Evolutionary conservation across 2,113 vertebrate species (phyloP).

Genomic region (Tapirus terrestris): DNA sequence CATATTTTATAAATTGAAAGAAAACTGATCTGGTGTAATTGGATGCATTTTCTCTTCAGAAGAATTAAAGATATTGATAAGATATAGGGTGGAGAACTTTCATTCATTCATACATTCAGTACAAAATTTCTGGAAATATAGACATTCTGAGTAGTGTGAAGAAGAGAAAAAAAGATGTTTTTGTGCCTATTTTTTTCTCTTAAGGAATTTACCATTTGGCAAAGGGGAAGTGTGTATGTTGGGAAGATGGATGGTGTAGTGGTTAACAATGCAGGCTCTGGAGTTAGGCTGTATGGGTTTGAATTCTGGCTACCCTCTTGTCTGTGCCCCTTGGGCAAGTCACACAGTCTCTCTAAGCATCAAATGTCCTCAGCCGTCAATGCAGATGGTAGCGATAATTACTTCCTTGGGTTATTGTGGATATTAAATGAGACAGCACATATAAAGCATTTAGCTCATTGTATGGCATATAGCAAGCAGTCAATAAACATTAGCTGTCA

Average conservation of each 20-base stretch:
- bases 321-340: not conserved
- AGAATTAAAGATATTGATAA: not conserved
- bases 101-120: not conserved
- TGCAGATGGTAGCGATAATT: not conserved
- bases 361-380: not conserved
- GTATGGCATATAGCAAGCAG: not conserved
- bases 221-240: not conserved
- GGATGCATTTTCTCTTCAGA: slow-evolving; percentile 27
- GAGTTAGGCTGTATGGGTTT: not conserved
- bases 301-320: not conserved
- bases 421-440: not conserved
- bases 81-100: not conserved
- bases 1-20: slow-evolving; percentile 32
- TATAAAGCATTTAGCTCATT: not conserved
- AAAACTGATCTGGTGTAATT: not conserved
- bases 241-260: not conserved
- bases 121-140: not conserved
- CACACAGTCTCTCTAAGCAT: not conserved
- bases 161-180: not conserved
- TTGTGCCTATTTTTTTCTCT: not conserved
- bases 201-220: not conserved
- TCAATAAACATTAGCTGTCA: not conserved
- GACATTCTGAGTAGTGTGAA: not conserved
- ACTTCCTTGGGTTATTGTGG: not conserved
- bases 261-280: not conserved